Conservation (phyloP, 2,113 vertebrate genomes). For the Cervus canadensis region DNA sequence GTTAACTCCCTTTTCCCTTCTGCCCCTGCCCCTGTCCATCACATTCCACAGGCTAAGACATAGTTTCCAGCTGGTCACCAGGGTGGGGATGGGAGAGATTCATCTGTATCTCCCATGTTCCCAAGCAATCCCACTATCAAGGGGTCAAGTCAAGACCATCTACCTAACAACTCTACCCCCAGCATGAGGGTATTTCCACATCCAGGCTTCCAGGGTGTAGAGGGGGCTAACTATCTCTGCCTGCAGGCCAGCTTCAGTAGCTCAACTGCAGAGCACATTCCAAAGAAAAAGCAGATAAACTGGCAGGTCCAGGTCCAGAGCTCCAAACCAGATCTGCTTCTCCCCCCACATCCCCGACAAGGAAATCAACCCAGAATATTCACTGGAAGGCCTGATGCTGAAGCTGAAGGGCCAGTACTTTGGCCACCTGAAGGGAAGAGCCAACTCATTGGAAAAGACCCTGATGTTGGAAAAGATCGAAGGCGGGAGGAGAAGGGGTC, state of each 20-base stretch:
- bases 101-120: neutral
- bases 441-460: neutral
- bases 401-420: neutral
- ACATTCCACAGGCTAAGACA: neutral
- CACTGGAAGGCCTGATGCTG: neutral
- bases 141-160: slow-evolving; percentile 37
- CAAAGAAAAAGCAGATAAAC: slow-evolving; percentile 49
- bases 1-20: neutral
- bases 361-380: neutral
- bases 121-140: neutral
- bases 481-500: neutral
- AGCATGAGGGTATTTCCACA: neutral
- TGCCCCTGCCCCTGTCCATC: neutral
- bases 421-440: neutral
- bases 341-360: rapidly evolving
- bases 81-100: neutral
- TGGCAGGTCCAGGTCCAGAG: slow-evolving; percentile 9
- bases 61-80: neutral
- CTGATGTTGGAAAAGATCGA: neutral
- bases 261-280: slow-evolving; percentile 17
- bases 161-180: neutral
- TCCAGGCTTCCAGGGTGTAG: neutral
- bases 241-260: neutral
- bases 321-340: neutral
- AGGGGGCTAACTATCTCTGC: slow-evolving; percentile 6